phyloP scores from a whole-genome alignment of 2,888 invertebrate species.

The Neoscelio sp. region DNA sequence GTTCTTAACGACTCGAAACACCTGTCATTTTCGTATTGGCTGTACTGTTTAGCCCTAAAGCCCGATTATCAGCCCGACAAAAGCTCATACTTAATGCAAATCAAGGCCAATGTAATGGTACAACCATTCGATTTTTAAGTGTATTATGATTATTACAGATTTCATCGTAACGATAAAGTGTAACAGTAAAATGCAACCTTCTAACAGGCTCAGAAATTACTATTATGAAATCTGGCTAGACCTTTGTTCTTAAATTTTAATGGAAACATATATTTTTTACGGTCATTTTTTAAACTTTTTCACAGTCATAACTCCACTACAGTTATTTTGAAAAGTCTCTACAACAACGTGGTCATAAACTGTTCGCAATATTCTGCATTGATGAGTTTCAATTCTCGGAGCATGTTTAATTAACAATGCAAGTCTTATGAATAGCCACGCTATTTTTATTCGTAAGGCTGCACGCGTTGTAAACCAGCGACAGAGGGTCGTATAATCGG shows the following conservation, averaged over 20 bases:
- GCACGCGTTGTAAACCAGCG: constrained; percentile 18
- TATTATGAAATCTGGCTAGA: constrained; percentile 18
- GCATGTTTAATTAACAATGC: neutral
- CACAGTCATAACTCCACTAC: no score
- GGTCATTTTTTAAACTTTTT: no score
- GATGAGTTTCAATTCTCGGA: constrained; percentile 4
- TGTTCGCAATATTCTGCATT: neutral
- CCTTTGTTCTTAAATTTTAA: constrained; percentile 1
- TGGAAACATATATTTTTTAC: no score
- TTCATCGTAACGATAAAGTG: constrained; percentile 20
- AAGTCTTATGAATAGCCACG: constrained; percentile 24
- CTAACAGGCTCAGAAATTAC: no score
- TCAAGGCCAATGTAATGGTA: constrained; percentile 44
- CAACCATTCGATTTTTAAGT: constrained; percentile 19
- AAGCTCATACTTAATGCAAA: constrained; percentile 18
- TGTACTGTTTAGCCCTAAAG: constrained; percentile 33
- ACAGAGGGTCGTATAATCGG: constrained; percentile 33
- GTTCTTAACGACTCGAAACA: constrained; percentile 31
- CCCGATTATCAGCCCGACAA: constrained; percentile 35
- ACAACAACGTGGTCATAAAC: no score
- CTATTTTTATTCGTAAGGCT: neutral
- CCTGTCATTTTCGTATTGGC: constrained; percentile 35
- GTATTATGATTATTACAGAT: constrained; percentile 13
- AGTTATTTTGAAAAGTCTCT: no score
- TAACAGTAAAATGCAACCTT: neutral